phyloP scores from a whole-genome alignment of 2,888 invertebrate species.

The Xestia c-nigrum region DNA sequence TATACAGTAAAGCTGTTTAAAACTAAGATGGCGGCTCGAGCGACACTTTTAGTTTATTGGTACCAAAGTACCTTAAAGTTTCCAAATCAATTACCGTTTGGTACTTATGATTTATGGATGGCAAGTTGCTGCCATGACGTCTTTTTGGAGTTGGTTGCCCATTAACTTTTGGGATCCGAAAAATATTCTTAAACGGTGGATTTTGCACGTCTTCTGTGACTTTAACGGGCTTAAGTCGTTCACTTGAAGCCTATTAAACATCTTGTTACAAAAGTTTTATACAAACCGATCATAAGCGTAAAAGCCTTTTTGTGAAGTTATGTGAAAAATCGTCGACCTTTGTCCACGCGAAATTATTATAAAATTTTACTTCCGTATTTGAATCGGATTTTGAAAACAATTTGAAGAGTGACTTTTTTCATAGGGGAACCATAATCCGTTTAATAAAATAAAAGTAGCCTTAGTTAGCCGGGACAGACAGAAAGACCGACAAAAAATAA shows the following conservation, averaged over 20 bases:
- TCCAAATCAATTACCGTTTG: constrained; percentile 65
- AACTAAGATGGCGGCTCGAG: constrained; percentile 64
- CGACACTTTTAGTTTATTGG: constrained; percentile 70
- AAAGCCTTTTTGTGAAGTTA: constrained; percentile 3
- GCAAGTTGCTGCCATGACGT: constrained; percentile 35
- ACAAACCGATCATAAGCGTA: neutral
- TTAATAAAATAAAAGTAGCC: too few relatives aligned
- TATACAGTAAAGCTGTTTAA: constrained; percentile 68
- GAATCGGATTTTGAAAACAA: too few relatives aligned
- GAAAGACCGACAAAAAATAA: too few relatives aligned
- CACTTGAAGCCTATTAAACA: neutral
- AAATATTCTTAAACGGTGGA: constrained; percentile 41
- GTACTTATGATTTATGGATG: constrained; percentile 63
- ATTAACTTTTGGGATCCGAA: constrained; percentile 45
- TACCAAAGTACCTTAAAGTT: constrained; percentile 63
- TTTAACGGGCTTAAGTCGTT: constrained; percentile 30
- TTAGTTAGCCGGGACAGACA: too few relatives aligned
- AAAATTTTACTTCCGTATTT: too few relatives aligned
- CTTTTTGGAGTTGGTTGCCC: constrained; percentile 24
- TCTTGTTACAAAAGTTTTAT: constrained; percentile 17
- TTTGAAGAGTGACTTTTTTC: too few relatives aligned
- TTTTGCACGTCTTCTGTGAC: constrained; percentile 41
- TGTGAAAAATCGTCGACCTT: neutral
- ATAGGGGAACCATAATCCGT: too few relatives aligned
- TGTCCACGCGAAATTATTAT: too few relatives aligned